These are phyloP conservation scores for Thunnus thynnus DNA, from an alignment of 2,113 vertebrate genomes.

Conservation along the genomic window DNA sequence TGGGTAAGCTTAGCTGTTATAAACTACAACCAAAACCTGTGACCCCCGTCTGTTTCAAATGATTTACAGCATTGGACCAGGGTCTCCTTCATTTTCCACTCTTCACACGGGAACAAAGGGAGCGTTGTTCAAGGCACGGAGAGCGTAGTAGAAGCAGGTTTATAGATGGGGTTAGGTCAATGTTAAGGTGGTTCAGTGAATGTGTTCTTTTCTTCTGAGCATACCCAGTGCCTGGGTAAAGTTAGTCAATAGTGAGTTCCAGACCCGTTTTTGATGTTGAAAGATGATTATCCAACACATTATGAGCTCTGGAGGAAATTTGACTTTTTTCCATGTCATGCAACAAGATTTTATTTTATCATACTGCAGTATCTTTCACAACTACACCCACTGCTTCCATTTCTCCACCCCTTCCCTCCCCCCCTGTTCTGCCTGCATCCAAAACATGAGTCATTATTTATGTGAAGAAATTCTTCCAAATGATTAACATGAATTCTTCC, in stretches of 20 bases:
- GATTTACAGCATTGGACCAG: constrained; percentile 73
- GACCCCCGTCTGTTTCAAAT: constrained; percentile 73
- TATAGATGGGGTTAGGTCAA: constrained; percentile 60
- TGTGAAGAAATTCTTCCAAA: constrained; percentile 54
- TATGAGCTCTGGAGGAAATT: constrained; percentile 25
- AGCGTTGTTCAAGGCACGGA: constrained; percentile 71
- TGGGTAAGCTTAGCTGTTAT: constrained; percentile 58
- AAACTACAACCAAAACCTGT: constrained; percentile 72
- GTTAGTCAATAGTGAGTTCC: constrained; percentile 44
- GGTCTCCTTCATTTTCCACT: constrained; percentile 61
- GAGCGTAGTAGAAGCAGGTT: constrained; percentile 57
- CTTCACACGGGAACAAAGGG: constrained; percentile 76
- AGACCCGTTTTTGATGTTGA: constrained; percentile 52
- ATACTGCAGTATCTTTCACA: constrained; percentile 33
- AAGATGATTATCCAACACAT: constrained; percentile 58
- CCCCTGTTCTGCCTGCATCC: background rate
- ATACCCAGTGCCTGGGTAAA: constrained; percentile 11
- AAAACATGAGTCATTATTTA: constrained; percentile 53
- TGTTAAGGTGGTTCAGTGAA: constrained; percentile 57
- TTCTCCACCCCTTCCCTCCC: background rate
- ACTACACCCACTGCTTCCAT: constrained; percentile 32
- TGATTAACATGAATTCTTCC: constrained; percentile 72
- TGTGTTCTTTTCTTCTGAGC: constrained; percentile 39
- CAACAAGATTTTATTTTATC: constrained; percentile 35
- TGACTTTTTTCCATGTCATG: constrained; percentile 22